These are phyloP conservation scores for Habropoda laboriosa DNA, from an alignment of 1,140 invertebrate species.

Conservation along the genomic window DNA sequence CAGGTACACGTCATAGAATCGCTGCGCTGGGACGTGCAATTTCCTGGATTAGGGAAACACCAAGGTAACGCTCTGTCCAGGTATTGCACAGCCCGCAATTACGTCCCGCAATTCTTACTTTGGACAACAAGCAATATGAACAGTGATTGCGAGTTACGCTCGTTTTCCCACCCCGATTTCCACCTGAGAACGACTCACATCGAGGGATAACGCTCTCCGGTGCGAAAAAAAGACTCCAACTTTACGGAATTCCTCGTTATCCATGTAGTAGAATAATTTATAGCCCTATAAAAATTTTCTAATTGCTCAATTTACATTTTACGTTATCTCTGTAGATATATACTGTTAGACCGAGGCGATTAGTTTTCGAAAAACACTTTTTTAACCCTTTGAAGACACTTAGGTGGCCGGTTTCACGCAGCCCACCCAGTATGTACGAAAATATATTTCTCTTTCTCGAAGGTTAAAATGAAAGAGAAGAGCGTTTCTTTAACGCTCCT, in stretches of 20 bases:
- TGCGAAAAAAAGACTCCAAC: not conserved
- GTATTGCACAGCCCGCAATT: conserved; percentile 12
- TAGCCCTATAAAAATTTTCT: too few relatives aligned
- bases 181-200: not conserved
- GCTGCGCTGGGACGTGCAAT: conserved; percentile 33
- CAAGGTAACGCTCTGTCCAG: not conserved
- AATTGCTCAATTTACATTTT: too few relatives aligned
- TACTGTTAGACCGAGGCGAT: too few relatives aligned
- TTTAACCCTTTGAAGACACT: too few relatives aligned
- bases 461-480: too few relatives aligned
- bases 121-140: conserved; percentile 18
- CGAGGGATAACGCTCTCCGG: not conserved
- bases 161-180: not conserved
- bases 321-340: too few relatives aligned
- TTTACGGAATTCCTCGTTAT: not conserved
- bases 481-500: too few relatives aligned
- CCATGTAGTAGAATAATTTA: not conserved
- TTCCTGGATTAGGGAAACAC: conserved; percentile 42
- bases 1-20: conserved; percentile 9
- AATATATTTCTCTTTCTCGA: too few relatives aligned
- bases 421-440: too few relatives aligned
- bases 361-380: too few relatives aligned
- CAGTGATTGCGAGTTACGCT: conserved; percentile 26
- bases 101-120: conserved; percentile 24
- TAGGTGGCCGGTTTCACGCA: too few relatives aligned